These are phyloP conservation scores for Steinernema khuongi DNA, from an alignment of 1,140 invertebrate genomes.

Conservation along the genomic window DNA sequence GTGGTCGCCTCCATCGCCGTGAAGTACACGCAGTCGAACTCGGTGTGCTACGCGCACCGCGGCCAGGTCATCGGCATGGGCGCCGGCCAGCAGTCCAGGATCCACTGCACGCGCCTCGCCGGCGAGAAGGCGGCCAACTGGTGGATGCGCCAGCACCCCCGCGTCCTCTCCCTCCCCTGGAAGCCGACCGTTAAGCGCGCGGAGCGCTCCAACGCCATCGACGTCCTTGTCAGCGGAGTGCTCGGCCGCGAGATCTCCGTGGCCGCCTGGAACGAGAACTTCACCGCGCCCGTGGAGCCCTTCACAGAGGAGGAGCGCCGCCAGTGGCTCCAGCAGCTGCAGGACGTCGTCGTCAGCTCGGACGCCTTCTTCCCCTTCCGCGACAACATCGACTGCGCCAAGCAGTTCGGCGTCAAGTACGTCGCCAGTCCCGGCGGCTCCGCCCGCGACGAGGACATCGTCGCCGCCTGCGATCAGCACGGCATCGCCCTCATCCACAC, in stretches of 20 bases:
- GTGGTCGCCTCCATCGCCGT: slow-evolving; percentile 90
- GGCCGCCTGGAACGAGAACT: slow-evolving; percentile 51
- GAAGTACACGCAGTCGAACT: slow-evolving; percentile 97
- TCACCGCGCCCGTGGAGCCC: slow-evolving; percentile 49
- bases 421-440: slow-evolving; percentile 88
- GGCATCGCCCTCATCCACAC: slow-evolving; percentile 81
- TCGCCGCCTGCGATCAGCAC: slow-evolving; percentile 85
- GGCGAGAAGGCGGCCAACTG: slow-evolving; percentile 96
- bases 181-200: slow-evolving; percentile 81
- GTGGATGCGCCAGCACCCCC: slow-evolving; percentile 91
- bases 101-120: slow-evolving; percentile 91
- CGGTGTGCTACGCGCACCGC: slow-evolving; percentile 82
- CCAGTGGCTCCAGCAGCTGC: slow-evolving; percentile 74
- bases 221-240: slow-evolving; percentile 85
- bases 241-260: slow-evolving; percentile 67
- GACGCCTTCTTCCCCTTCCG: slow-evolving; percentile 98
- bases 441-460: slow-evolving; percentile 82
- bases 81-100: slow-evolving; percentile 91
- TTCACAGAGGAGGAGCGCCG: slow-evolving; percentile 66
- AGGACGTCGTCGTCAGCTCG: slow-evolving; percentile 83
- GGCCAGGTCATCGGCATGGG: slow-evolving; percentile 94
- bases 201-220: slow-evolving; percentile 88
- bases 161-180: slow-evolving; percentile 78
- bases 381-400: slow-evolving; percentile 89
- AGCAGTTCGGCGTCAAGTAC: slow-evolving; percentile 83